Conservation (phyloP, 2,113 vertebrate species). For the Machaerirhynchus nigripectus region DNA sequence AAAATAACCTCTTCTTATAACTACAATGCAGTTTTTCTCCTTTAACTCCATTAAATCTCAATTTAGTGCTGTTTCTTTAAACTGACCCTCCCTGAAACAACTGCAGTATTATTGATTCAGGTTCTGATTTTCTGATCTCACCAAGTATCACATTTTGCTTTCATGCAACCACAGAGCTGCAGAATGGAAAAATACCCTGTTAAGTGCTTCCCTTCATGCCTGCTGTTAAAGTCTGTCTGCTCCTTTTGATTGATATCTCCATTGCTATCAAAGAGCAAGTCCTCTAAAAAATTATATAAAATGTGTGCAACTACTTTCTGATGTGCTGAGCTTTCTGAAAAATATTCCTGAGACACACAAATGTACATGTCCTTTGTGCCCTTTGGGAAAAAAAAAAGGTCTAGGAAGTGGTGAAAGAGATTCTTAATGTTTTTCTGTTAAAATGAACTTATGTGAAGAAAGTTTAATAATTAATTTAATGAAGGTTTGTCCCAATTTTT, state of each 20-base stretch:
- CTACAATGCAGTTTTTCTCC: neutral
- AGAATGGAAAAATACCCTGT: slow-evolving; percentile 32
- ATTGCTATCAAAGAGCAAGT: neutral
- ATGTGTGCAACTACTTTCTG: neutral
- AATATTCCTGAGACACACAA: neutral
- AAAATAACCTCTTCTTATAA: neutral
- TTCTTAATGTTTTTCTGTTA: neutral
- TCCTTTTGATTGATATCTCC: slow-evolving; percentile 35
- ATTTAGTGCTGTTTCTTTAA: slow-evolving; percentile 42
- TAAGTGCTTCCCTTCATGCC: slow-evolving; percentile 42
- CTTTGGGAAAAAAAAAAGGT: neutral
- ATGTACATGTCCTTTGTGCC: neutral
- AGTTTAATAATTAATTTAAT: neutral
- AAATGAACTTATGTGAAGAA: neutral
- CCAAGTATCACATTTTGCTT: slow-evolving; percentile 62
- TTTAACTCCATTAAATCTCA: neutral
- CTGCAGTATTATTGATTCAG: slow-evolving; percentile 57
- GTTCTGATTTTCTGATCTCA: slow-evolving; percentile 66
- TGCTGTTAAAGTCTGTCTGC: neutral
- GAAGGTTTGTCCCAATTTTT: neutral
- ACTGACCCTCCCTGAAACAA: neutral
- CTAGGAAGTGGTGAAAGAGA: neutral
- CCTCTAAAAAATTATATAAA: neutral
- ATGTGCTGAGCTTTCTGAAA: neutral
- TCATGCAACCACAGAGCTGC: slow-evolving; percentile 31